Conservation (phyloP, 1,140 invertebrate genomes). For the Macrosteles quadrilineatus region DNA sequence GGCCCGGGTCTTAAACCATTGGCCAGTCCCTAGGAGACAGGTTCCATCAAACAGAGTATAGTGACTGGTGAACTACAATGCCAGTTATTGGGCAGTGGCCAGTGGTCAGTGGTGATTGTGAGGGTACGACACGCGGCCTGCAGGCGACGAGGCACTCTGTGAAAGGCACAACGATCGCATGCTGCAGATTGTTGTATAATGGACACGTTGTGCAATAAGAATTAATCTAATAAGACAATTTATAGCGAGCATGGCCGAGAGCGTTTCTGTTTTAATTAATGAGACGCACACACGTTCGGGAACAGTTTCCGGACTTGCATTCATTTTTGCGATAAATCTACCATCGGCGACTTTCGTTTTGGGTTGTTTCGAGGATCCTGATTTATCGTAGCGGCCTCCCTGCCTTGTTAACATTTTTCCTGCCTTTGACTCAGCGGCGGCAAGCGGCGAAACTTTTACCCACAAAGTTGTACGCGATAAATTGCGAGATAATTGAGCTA, state of each 20-base stretch:
- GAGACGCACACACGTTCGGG: slow-evolving; percentile 1
- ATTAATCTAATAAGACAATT: slow-evolving; percentile 27
- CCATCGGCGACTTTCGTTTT: slow-evolving; percentile 4
- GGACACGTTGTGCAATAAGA: slow-evolving; percentile 14
- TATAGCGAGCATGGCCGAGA: too few relatives aligned
- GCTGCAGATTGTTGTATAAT: slow-evolving; percentile 19
- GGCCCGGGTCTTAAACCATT: too few relatives aligned
- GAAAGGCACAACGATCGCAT: slow-evolving; percentile 10
- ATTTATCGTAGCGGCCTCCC: slow-evolving; percentile 11
- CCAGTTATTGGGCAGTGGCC: too few relatives aligned
- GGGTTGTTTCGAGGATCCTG: slow-evolving; percentile 18
- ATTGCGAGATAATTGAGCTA: slow-evolving; percentile 4
- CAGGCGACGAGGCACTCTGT: too few relatives aligned
- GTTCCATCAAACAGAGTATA: too few relatives aligned
- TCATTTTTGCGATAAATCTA: slow-evolving; percentile 15
- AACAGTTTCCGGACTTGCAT: not conserved
- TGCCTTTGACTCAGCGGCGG: not conserved
- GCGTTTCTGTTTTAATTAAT: not conserved
- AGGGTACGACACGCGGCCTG: too few relatives aligned
- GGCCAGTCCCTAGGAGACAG: too few relatives aligned
- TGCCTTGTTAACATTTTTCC: slow-evolving; percentile 25
- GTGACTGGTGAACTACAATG: too few relatives aligned
- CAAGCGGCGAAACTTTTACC: not conserved
- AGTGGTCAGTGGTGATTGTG: too few relatives aligned
- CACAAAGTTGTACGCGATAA: not conserved